Conservation (phyloP, 2,113 vertebrate species). For the Illadopsis cleaveri region DNA sequence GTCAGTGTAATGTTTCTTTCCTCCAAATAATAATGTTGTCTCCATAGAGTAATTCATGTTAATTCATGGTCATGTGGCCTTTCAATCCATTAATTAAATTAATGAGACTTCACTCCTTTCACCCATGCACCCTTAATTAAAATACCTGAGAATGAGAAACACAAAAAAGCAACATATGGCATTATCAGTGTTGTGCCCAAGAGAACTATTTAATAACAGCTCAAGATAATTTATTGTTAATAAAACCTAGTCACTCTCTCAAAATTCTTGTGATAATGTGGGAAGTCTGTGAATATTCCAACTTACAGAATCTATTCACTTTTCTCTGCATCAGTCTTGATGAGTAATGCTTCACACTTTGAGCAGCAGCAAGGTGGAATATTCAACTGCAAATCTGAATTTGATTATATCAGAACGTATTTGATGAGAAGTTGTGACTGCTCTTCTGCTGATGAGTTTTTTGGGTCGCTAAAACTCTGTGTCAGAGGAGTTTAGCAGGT, state of each 20-base stretch:
- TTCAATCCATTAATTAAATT: conserved; percentile 66
- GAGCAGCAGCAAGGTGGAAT: not conserved
- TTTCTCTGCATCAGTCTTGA: not conserved
- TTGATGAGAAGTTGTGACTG: not conserved
- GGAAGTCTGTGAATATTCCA: not conserved
- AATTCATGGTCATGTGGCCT: not conserved
- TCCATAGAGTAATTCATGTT: conserved; percentile 10
- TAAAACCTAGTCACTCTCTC: conserved; percentile 9
- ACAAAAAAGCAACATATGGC: conserved; percentile 17
- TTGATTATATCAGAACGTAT: not conserved
- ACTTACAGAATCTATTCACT: not conserved
- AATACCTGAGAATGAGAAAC: not conserved
- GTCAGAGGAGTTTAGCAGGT: not conserved
- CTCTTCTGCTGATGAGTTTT: not conserved
- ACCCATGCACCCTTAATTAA: conserved; percentile 35
- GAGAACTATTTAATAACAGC: conserved; percentile 47
- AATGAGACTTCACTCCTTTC: conserved; percentile 53
- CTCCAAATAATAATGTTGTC: not conserved
- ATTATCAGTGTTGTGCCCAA: not conserved
- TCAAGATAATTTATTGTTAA: conserved; percentile 41
- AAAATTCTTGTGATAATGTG: not conserved
- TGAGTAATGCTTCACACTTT: not conserved
- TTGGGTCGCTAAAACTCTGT: not conserved
- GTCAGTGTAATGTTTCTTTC: not conserved
- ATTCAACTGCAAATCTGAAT: not conserved